Conservation (phyloP, 2,888 invertebrate genomes). For the Campoplex capitator region DNA sequence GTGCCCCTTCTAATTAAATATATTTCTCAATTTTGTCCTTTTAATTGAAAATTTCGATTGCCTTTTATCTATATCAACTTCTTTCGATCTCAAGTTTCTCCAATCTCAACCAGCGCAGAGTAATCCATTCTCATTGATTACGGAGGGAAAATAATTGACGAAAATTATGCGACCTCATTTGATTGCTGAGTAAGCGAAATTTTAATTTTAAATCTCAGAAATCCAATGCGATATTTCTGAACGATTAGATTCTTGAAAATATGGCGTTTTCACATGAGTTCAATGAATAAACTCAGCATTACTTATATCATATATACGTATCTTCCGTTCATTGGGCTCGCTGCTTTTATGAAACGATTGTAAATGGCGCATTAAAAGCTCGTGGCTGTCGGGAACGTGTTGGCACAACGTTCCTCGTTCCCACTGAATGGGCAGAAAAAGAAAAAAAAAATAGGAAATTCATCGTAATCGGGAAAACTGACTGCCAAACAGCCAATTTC, state of each 20-base stretch:
- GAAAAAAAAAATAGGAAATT: conserved; percentile 72
- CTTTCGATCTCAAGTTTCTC: too few relatives aligned
- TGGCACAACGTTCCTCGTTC: conserved; percentile 58
- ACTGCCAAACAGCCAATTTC: conserved; percentile 67
- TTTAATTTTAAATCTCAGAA: not conserved
- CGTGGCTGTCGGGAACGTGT: conserved; percentile 48
- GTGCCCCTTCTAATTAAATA: not conserved
- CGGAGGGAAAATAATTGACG: not conserved
- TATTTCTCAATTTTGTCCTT: not conserved
- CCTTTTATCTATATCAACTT: too few relatives aligned
- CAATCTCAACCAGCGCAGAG: not conserved
- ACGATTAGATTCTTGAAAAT: not conserved
- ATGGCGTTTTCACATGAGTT: not conserved
- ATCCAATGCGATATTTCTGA: too few relatives aligned
- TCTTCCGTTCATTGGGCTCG: conserved; percentile 17
- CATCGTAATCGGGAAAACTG: conserved; percentile 77
- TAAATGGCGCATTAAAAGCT: conserved; percentile 34
- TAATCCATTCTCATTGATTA: not conserved
- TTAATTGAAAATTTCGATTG: not conserved
- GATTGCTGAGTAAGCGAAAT: not conserved
- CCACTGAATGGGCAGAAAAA: conserved; percentile 42
- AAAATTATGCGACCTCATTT: not conserved
- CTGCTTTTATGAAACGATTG: conserved; percentile 19
- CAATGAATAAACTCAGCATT: not conserved
- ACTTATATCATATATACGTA: not conserved